These are phyloP conservation scores for Agapostemon virescens DNA, from an alignment of 2,888 invertebrate genomes.

Conservation along the genomic window DNA sequence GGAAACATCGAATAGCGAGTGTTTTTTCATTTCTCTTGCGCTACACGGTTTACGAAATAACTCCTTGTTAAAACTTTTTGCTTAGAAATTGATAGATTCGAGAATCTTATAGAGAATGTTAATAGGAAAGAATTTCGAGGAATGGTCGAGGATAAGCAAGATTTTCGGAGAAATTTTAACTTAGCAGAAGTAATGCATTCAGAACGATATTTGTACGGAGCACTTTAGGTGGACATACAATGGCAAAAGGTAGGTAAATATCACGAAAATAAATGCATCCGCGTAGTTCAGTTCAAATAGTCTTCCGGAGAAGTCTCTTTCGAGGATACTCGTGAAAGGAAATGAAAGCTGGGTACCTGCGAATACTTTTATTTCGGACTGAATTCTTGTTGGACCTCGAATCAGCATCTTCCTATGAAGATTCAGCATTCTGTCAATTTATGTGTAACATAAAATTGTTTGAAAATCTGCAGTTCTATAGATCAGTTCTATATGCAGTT, in stretches of 20 bases:
- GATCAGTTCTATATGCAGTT: no score
- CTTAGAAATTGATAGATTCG: neutral
- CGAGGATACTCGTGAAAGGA: constrained; percentile 23
- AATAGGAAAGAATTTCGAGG: neutral
- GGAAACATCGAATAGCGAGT: neutral
- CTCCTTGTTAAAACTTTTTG: neutral
- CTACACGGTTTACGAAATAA: neutral
- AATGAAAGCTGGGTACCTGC: constrained; percentile 18
- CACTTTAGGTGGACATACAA: constrained; percentile 6
- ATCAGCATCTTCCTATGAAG: neutral
- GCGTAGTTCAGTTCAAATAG: constrained; percentile 18
- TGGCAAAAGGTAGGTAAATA: constrained; percentile 7
- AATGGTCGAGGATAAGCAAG: neutral
- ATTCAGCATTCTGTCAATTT: neutral
- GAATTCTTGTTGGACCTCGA: neutral
- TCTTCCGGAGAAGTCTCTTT: constrained; percentile 11
- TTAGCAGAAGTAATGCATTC: constrained; percentile 10
- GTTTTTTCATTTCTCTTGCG: neutral
- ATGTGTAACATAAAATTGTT: no score
- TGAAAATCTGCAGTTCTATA: no score
- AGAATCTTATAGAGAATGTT: neutral
- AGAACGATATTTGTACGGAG: constrained; percentile 11
- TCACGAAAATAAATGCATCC: constrained; percentile 14
- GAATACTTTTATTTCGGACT: constrained; percentile 3
- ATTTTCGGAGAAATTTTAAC: neutral